Conservation (phyloP, 2,888 invertebrate genomes). For the Oscheius onirici region DNA sequence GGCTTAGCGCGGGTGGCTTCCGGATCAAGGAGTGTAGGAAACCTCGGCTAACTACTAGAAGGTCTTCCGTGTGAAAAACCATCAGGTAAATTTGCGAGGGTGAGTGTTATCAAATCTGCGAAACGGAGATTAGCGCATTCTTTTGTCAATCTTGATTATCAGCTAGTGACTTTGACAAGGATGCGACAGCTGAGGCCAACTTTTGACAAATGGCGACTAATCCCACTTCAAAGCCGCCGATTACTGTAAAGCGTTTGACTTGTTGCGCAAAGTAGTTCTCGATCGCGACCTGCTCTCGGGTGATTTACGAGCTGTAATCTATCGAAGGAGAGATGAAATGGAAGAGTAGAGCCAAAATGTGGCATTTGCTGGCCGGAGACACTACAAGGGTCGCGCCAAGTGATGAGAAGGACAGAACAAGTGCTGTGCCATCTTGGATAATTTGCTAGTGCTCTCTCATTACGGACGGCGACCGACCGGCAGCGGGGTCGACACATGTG, state of each 20-base stretch:
- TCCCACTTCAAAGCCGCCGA: constrained; percentile 11
- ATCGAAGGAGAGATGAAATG: neutral
- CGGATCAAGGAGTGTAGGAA: no score
- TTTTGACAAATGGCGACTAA: neutral
- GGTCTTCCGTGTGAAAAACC: neutral
- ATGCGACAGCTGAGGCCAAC: no score
- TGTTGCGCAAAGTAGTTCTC: constrained; percentile 1
- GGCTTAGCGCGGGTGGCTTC: no score
- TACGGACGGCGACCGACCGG: neutral
- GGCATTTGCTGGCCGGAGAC: constrained; percentile 12
- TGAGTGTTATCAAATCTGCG: constrained; percentile 4
- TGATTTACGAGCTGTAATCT: constrained; percentile 25
- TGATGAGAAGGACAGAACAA: constrained; percentile 9
- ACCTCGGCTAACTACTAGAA: neutral
- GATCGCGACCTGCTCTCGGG: constrained; percentile 7
- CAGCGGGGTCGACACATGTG: neutral
- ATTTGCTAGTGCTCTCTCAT: constrained; percentile 28
- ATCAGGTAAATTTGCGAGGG: neutral
- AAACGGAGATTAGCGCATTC: neutral
- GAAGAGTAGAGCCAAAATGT: constrained; percentile 21
- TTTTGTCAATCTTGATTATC: neutral
- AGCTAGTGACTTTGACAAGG: no score
- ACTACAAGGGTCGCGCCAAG: constrained; percentile 12
- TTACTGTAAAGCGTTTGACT: constrained; percentile 10
- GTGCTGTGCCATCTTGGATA: constrained; percentile 32